phyloP scores from a whole-genome alignment of 2,113 vertebrate genomes.

The Alligator mississippiensis region DNA sequence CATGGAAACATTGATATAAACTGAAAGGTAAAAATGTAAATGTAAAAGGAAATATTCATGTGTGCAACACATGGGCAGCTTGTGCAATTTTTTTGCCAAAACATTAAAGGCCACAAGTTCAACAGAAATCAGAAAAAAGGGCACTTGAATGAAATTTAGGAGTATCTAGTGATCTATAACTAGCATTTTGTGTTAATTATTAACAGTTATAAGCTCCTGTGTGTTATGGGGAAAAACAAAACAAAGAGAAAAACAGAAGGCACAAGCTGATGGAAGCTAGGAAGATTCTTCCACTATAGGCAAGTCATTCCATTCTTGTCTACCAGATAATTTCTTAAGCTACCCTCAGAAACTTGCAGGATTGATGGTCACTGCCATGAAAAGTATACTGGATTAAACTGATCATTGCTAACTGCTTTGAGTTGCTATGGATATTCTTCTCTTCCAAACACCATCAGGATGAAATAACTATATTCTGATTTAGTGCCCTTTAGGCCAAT shows the following conservation, averaged over 20 bases:
- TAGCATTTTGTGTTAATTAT: not conserved
- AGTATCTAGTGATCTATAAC: not conserved
- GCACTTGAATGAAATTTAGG: too few relatives aligned
- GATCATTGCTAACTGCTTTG: too few relatives aligned
- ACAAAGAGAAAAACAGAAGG: not conserved
- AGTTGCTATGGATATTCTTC: accelerated
- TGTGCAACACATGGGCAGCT: not conserved
- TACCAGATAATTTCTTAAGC: not conserved
- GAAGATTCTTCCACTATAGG: too few relatives aligned
- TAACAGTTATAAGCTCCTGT: not conserved
- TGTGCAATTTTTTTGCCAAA: not conserved
- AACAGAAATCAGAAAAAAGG: not conserved
- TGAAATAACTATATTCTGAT: not conserved
- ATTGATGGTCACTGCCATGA: not conserved
- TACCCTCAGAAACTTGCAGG: not conserved
- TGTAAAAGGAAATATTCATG: accelerated
- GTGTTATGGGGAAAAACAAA: not conserved
- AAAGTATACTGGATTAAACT: not conserved
- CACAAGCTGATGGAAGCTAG: not conserved
- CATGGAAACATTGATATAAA: not conserved
- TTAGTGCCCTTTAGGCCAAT: accelerated
- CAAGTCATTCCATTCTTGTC: not conserved
- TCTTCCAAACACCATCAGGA: not conserved
- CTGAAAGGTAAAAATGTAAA: not conserved
- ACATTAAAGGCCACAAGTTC: not conserved